A percentile compares a stretch with the other conserved stretches of the same genome.
These are phyloP conservation scores for Penaeus monodon DNA, from an alignment of 2,888 invertebrate species.

Conservation along the genomic window DNA sequence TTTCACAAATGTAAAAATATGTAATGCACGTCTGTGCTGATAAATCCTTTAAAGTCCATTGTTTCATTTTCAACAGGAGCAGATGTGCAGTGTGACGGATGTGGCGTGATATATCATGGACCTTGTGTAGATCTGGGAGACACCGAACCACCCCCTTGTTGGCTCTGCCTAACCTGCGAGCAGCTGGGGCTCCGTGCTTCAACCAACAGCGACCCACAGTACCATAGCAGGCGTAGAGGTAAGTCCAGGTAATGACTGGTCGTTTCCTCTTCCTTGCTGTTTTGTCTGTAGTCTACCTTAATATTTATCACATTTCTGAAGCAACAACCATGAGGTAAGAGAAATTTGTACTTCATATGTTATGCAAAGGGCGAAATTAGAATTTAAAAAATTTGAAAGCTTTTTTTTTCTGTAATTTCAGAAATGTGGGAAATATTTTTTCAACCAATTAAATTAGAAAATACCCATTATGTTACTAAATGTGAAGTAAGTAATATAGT, in stretches of 20 bases:
- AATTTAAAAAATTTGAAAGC: too few species aligned
- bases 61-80: constrained; percentile 36
- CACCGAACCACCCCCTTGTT: constrained; percentile 34
- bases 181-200: constrained; percentile 58
- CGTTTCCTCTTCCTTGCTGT: constrained; percentile 25
- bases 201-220: constrained; percentile 40
- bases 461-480: too few species aligned
- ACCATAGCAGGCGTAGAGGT: constrained; percentile 54
- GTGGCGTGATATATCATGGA: constrained; percentile 58
- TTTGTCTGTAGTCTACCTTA: neutral
- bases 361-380: too few species aligned
- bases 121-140: constrained; percentile 52
- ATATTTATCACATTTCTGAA: neutral
- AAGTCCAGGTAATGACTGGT: constrained; percentile 55
- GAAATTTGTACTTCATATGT: too few species aligned
- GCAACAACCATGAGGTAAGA: too few species aligned
- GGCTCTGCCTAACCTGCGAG: constrained; percentile 60
- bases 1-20: too few species aligned
- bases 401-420: too few species aligned
- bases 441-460: too few species aligned
- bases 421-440: too few species aligned
- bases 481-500: too few species aligned
- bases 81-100: constrained; percentile 60
- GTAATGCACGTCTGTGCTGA: neutral
- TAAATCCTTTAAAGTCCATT: too few species aligned